phyloP scores from a whole-genome alignment of 2,888 invertebrate genomes.

The Nowickia ferox region DNA sequence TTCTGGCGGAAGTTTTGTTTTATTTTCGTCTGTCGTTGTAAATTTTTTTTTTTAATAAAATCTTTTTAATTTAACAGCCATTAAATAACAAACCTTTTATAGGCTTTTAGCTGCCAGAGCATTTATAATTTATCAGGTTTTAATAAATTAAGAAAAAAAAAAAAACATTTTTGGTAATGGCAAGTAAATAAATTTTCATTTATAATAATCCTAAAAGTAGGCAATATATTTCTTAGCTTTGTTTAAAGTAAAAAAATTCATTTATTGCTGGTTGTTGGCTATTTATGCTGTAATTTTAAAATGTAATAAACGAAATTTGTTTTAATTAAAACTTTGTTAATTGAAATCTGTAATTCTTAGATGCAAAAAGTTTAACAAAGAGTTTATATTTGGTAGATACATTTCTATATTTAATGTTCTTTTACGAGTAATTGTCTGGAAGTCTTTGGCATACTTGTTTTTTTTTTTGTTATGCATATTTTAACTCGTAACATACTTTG shows the following conservation, averaged over 20 bases:
- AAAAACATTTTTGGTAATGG: background rate
- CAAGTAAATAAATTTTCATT: slow-evolving; percentile 45
- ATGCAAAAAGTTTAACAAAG: too few relatives aligned
- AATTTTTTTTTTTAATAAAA: slow-evolving; percentile 13
- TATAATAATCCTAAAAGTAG: slow-evolving; percentile 30
- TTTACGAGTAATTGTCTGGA: too few relatives aligned
- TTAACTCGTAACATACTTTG: too few relatives aligned
- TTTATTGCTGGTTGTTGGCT: background rate
- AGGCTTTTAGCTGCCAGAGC: slow-evolving; percentile 30
- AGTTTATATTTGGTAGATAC: too few relatives aligned
- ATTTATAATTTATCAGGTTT: slow-evolving; percentile 40
- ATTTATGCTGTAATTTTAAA: background rate
- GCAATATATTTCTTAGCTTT: slow-evolving; percentile 33
- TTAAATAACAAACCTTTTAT: slow-evolving; percentile 51
- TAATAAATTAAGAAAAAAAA: slow-evolving; percentile 5
- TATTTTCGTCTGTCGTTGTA: slow-evolving; percentile 1
- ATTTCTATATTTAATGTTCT: too few relatives aligned
- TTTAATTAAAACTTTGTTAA: background rate
- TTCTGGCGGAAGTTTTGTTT: background rate
- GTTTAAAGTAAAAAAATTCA: background rate
- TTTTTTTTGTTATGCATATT: too few relatives aligned
- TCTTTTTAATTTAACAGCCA: slow-evolving; percentile 27
- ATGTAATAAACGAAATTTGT: background rate
- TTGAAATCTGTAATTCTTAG: background rate
- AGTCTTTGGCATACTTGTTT: too few relatives aligned